Base-by-base conservation (phyloP, 2,113 vertebrate genomes). In the Columba janthina region DNA sequence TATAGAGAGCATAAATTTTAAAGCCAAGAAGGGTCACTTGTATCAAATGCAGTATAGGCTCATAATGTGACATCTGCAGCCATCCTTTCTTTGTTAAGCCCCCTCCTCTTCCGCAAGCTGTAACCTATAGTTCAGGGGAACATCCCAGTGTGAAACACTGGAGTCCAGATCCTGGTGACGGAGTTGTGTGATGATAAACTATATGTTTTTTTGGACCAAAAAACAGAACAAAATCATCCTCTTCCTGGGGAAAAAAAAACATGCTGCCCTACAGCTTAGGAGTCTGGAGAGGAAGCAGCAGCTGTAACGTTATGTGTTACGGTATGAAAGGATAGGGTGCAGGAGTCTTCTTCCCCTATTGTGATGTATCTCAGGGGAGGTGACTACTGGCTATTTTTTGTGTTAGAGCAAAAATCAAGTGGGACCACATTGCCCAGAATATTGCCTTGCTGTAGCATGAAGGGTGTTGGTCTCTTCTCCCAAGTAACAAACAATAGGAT, bases 241-340 rank as follows among this genome's bases (percentile, higher is more conserved):
- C 5, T 62, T 36, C 3, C 0, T 36, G 46, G 31, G 15, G 36
- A 36, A 3, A 7, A 60, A 76, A 31, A 15, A 12, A 0, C 29
- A 40, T 10, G 20, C 18, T 83, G 31, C 34, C 57, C 38, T 53
- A 60, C 24, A 76, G n/a, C 34, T 74, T 71, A 17, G 58, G 5
- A 8, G 3, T 44, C 81, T 76, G 26, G 32, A 80, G 56, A 73
- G 14, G 20, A 9, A 12, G 18, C 25, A 88, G 19, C 66, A 56
- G 19, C 18, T 6, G 4, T 31, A 74, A 76, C 22, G 22, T 51
- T 84, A 46, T 46, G 51, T 53, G 26, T 28, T 53, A 54, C 10
- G 28, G 18, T 58, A 1, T 29, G 13, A 21, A 66, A 74, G 25
- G 21, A 32, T 19, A 54, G 57, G 29, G 16, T 71, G n/a, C 56